Percentiles rank a stretch among this genome's conserved stretches.
Conservation (phyloP, 2,797 vertebrate species). For the Bradypus variegatus region DNA sequence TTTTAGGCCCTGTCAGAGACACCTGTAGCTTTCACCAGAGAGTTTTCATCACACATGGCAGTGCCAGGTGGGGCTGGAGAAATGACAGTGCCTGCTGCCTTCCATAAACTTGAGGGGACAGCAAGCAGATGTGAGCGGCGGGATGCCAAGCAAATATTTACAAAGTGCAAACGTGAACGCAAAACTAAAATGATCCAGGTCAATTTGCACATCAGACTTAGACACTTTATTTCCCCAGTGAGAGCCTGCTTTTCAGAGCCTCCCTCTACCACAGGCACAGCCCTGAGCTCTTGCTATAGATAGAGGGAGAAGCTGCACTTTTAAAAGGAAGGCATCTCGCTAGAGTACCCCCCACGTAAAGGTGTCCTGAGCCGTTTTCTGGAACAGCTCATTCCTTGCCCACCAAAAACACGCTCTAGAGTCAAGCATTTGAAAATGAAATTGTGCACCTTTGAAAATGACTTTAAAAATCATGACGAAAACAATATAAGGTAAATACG, state of each 20-base stretch:
- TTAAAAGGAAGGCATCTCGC: background rate
- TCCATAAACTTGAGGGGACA: conserved; percentile 48
- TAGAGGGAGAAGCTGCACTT: background rate
- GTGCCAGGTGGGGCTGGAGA: conserved; percentile 54
- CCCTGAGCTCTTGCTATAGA: conserved; percentile 50
- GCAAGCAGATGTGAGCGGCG: conserved; percentile 60
- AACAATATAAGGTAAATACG: background rate
- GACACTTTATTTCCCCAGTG: conserved; percentile 58
- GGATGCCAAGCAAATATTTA: conserved; percentile 66
- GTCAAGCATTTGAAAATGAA: background rate
- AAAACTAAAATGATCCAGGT: conserved; percentile 47
- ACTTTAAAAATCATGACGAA: background rate
- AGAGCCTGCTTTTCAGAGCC: conserved; percentile 1
- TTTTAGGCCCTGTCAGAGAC: conserved; percentile 55
- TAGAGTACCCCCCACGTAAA: background rate
- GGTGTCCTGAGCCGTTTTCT: background rate
- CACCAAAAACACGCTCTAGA: background rate
- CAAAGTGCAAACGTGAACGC: conserved; percentile 61
- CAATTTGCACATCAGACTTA: conserved; percentile 55
- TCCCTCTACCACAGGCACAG: background rate
- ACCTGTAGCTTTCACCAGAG: conserved; percentile 54
- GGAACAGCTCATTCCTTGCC: background rate
- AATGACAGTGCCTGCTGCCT: conserved; percentile 41
- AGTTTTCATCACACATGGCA: background rate
- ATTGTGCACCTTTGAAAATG: background rate